Conservation (phyloP, 2,113 vertebrate genomes). For the Alosa alosa region DNA sequence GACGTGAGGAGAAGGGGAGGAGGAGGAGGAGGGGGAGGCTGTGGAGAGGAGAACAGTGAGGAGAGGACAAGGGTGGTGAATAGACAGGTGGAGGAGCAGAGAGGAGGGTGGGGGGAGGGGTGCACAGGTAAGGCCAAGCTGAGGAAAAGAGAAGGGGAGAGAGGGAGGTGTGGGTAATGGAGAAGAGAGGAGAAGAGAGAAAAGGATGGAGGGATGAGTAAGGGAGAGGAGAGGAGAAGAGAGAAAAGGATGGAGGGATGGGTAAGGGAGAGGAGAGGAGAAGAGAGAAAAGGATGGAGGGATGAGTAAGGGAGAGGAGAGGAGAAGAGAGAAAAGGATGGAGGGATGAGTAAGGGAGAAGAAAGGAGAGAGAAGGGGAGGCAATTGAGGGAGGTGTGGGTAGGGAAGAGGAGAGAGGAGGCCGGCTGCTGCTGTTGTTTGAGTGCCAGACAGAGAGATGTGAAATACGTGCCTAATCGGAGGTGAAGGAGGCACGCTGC, state of each 20-base stretch:
- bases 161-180: slow-evolving; percentile 1
- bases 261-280: no score
- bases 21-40: neutral
- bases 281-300: no score
- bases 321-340: no score
- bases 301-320: no score
- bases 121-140: neutral
- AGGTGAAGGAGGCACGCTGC: slow-evolving; percentile 44
- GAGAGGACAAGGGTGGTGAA: neutral
- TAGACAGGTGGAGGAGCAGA: neutral
- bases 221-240: no score
- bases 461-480: slow-evolving; percentile 48
- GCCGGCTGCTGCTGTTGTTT: neutral
- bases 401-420: neutral
- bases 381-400: neutral
- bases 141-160: neutral
- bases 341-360: no score
- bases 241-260: no score
- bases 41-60: neutral
- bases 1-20: neutral
- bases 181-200: no score
- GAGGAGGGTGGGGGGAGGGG: neutral
- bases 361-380: no score
- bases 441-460: slow-evolving; percentile 24
- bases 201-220: no score